Percentiles rank a stretch among this genome's conserved stretches.
Evolutionary conservation across 2,797 vertebrate genomes (phyloP).

Genomic region (Trachops cirrhosus): DNA sequence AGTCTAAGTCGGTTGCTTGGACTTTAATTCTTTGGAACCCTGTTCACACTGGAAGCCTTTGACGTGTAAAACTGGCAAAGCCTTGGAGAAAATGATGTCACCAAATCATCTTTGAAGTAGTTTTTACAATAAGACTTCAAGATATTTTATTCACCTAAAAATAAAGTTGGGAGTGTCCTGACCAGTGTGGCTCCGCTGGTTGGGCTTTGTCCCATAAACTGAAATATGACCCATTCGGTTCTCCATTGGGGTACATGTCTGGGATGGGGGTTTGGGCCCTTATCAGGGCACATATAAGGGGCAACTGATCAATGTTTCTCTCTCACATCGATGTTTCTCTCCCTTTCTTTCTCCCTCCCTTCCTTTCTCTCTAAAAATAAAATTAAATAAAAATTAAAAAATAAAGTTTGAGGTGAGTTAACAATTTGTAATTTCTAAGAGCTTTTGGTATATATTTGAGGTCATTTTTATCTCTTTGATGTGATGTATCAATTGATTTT

Average conservation of each 20-base stretch:
- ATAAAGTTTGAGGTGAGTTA: slow-evolving; percentile 59
- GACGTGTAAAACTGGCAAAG: slow-evolving; percentile 37
- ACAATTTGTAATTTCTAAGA: slow-evolving; percentile 74
- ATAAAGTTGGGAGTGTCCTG: slow-evolving; percentile 21
- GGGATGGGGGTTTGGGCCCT: too few relatives aligned
- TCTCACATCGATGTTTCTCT: neutral
- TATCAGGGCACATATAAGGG: neutral
- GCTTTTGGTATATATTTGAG: slow-evolving; percentile 48
- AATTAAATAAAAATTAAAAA: neutral
- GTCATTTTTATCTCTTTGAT: slow-evolving; percentile 76
- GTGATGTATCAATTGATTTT: slow-evolving; percentile 67
- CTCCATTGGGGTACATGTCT: neutral
- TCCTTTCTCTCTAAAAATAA: neutral
- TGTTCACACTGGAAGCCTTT: slow-evolving; percentile 24
- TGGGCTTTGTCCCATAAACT: neutral
- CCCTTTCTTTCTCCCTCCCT: neutral
- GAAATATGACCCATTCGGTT: neutral
- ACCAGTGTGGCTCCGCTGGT: neutral
- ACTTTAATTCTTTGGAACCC: neutral
- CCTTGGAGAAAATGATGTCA: slow-evolving; percentile 41
- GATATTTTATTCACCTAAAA: slow-evolving; percentile 59
- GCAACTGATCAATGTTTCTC: neutral
- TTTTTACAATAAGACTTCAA: slow-evolving; percentile 57
- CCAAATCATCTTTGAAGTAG: slow-evolving; percentile 63
- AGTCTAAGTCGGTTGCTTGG: slow-evolving; percentile 17